These are phyloP conservation scores for Elaphurus davidianus DNA, from an alignment of 2,113 vertebrate genomes.

Conservation along the genomic window DNA sequence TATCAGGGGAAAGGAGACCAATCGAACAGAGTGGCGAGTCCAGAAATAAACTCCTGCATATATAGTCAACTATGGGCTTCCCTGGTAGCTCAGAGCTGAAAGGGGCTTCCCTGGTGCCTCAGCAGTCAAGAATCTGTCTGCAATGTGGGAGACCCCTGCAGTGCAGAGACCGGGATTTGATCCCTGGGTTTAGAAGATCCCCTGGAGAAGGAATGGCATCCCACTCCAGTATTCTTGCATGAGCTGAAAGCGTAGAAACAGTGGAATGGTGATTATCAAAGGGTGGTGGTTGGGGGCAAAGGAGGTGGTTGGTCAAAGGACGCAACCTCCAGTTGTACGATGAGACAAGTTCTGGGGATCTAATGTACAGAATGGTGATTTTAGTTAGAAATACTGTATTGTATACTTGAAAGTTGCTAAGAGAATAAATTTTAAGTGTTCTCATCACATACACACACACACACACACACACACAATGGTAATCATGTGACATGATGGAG, in stretches of 20 bases:
- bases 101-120: not conserved
- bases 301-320: not conserved
- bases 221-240: not conserved
- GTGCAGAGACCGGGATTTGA: not conserved
- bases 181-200: too few species aligned
- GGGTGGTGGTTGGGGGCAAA: not conserved
- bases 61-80: not conserved
- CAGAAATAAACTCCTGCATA: not conserved
- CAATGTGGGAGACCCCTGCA: not conserved
- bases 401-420: not conserved
- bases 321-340: not conserved
- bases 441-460: not conserved
- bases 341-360: not conserved
- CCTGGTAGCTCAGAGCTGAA: not conserved
- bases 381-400: not conserved
- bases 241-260: not conserved
- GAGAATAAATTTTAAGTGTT: not conserved
- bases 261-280: not conserved
- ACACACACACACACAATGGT: not conserved
- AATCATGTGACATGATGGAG: not conserved
- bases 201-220: not conserved
- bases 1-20: not conserved
- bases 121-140: not conserved
- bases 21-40: not conserved
- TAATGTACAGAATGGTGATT: not conserved